Evolutionary conservation across 2,797 vertebrate genomes (phyloP).

Genomic region (Eleutherodactylus coqui): DNA sequence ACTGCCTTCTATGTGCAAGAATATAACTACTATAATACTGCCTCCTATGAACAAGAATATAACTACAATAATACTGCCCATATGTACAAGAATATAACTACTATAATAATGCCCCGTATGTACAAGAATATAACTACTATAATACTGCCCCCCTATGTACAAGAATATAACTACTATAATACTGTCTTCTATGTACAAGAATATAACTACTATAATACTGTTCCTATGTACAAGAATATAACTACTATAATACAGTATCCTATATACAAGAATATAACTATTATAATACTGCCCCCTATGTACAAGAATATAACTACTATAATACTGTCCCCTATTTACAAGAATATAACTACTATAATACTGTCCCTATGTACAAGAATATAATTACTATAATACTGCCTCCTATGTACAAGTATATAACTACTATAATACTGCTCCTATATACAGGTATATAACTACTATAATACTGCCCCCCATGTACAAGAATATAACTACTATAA

Average conservation of each 20-base stretch:
- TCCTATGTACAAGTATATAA: slow-evolving; percentile 6
- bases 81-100: slow-evolving; percentile 3
- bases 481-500: slow-evolving; percentile 3
- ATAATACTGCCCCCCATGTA: background rate
- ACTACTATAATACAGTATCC: background rate
- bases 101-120: background rate
- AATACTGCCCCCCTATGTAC: background rate
- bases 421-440: slow-evolving; percentile 15
- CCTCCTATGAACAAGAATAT: background rate
- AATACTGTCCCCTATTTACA: background rate
- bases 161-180: slow-evolving; percentile 21
- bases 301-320: slow-evolving; percentile 9
- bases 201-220: slow-evolving; percentile 23
- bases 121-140: slow-evolving; percentile 8
- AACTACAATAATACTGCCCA: background rate
- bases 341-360: slow-evolving; percentile 9
- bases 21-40: background rate
- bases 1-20: background rate
- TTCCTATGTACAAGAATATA: slow-evolving; percentile 13
- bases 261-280: slow-evolving; percentile 4
- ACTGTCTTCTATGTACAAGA: background rate
- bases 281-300: background rate
- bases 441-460: slow-evolving; percentile 4
- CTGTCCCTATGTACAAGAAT: background rate
- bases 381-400: slow-evolving; percentile 9